A percentile compares a stretch with the other conserved stretches of the same genome.
These are phyloP conservation scores for Valencia hispanica DNA, from an alignment of 2,797 vertebrate species.

Conservation along the genomic window DNA sequence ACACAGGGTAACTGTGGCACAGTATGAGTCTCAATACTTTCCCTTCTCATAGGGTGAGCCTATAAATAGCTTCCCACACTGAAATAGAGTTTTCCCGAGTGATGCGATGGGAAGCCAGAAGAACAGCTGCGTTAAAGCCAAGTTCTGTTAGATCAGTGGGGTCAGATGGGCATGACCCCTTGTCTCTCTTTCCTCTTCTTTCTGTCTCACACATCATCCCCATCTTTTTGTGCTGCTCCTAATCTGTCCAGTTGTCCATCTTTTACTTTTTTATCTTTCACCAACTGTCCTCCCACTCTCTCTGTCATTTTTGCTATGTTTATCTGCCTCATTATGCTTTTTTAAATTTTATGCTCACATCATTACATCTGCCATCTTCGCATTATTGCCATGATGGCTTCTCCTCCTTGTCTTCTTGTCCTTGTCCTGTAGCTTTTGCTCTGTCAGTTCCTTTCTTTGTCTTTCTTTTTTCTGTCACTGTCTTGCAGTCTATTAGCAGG, in stretches of 20 bases:
- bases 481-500: slow-evolving; percentile 63
- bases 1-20: slow-evolving; percentile 72
- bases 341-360: slow-evolving; percentile 40
- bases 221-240: slow-evolving; percentile 30
- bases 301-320: slow-evolving; percentile 26
- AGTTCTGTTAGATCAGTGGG: slow-evolving; percentile 76
- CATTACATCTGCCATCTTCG: slow-evolving; percentile 34
- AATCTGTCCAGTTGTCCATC: slow-evolving; percentile 39
- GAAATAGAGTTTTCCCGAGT: slow-evolving; percentile 82
- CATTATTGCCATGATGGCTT: slow-evolving; percentile 31
- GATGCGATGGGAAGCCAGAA: slow-evolving; percentile 74
- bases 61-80: slow-evolving; percentile 79
- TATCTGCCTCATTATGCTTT: slow-evolving; percentile 40
- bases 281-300: slow-evolving; percentile 6
- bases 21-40: slow-evolving; percentile 74
- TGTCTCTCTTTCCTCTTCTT: slow-evolving; percentile 39
- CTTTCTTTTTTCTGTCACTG: slow-evolving; percentile 48
- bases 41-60: slow-evolving; percentile 68
- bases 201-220: slow-evolving; percentile 20
- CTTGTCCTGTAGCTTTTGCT: slow-evolving; percentile 38
- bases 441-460: slow-evolving; percentile 41
- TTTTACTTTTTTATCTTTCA: slow-evolving; percentile 38
- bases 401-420: slow-evolving; percentile 37
- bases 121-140: slow-evolving; percentile 83
- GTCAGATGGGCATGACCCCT: slow-evolving; percentile 64